Conservation (phyloP, 2,797 vertebrate genomes). For the Xerus rutilus region DNA sequence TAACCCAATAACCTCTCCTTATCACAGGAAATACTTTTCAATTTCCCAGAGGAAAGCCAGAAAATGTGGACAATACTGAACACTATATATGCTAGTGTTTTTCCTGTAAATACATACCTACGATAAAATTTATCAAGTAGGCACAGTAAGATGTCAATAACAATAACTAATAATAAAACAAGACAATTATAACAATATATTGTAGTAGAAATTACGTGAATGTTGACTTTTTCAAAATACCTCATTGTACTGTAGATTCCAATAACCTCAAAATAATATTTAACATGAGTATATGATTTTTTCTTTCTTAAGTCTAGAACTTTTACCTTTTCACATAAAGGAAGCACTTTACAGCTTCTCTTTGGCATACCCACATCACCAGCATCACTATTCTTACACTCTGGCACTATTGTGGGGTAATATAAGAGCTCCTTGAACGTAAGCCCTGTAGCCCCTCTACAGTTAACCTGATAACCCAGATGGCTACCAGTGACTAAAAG, state of each 20-base stretch:
- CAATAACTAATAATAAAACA: not conserved
- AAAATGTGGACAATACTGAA: not conserved
- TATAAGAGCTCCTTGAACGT: not conserved
- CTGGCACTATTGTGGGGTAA: not conserved
- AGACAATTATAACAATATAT: not conserved
- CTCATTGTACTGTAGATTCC: not conserved
- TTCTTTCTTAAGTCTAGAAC: not conserved
- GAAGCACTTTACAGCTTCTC: not conserved
- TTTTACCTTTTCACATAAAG: not conserved
- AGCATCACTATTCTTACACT: not conserved
- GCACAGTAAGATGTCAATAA: not conserved
- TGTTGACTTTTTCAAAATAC: not conserved
- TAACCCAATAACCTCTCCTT: not conserved
- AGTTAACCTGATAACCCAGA: not conserved
- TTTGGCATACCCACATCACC: no score
- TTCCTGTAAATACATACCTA: not conserved
- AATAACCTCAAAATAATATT: not conserved
- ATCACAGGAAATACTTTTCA: rapidly evolving
- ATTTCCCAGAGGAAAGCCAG: no score
- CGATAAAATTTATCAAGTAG: not conserved
- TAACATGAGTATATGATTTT: not conserved
- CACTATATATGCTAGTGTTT: not conserved
- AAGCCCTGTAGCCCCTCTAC: not conserved
- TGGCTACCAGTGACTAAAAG: not conserved
- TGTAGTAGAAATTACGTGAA: not conserved